Conservation (phyloP, 2,888 invertebrate genomes). For the Drosophila bunnanda region DNA sequence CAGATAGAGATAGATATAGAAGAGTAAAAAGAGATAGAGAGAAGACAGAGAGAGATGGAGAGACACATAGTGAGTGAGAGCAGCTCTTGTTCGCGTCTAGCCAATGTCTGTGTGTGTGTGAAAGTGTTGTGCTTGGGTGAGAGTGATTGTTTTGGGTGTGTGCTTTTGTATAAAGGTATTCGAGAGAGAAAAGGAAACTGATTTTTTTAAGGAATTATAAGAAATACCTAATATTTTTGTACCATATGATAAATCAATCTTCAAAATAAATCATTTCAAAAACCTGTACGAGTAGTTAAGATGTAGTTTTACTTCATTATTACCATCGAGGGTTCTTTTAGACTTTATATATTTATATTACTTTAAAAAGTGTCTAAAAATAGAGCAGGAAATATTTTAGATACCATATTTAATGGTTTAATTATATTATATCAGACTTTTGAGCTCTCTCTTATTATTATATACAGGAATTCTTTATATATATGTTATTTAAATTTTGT, state of each 20-base stretch:
- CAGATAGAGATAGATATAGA: constrained; percentile 12
- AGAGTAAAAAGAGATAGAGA: constrained; percentile 30
- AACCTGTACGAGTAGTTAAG: background rate
- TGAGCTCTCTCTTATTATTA: no score
- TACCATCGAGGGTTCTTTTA: background rate
- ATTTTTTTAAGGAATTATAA: background rate
- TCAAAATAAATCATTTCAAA: background rate
- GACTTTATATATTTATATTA: background rate
- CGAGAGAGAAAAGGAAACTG: constrained; percentile 31
- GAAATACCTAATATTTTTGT: background rate
- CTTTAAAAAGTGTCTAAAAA: background rate
- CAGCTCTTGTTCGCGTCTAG: constrained; percentile 41
- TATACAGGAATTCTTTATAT: background rate
- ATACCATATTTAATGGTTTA: no score
- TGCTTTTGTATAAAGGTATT: constrained; percentile 28
- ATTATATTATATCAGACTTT: no score
- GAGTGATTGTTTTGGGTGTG: constrained; percentile 23
- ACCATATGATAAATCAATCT: background rate
- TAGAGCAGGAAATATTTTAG: background rate
- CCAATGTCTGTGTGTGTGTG: constrained; percentile 30
- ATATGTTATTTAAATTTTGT: background rate
- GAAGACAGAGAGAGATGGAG: constrained; percentile 21
- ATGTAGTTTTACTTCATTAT: background rate
- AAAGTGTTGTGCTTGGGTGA: constrained; percentile 41
- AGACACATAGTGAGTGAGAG: constrained; percentile 13